Evolutionary conservation across 2,797 vertebrate species (phyloP).

Genomic region (Chiloscyllium punctatum): DNA sequence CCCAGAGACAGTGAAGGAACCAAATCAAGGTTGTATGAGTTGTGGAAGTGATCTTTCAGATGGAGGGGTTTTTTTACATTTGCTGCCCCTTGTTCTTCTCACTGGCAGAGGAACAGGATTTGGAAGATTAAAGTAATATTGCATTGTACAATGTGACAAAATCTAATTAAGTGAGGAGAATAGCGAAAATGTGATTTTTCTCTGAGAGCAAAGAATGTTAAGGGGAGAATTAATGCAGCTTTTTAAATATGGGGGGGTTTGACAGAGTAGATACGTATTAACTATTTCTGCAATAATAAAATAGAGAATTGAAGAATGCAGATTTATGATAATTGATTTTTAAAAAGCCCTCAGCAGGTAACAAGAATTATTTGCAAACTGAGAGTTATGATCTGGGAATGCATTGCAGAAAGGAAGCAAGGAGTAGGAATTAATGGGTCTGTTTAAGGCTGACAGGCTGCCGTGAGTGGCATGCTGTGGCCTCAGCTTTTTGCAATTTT

Average conservation of each 20-base stretch:
- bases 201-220: background rate
- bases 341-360: background rate
- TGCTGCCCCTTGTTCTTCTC: no score
- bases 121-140: background rate
- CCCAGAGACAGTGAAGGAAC: no score
- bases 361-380: background rate
- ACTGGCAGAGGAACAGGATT: no score
- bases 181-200: background rate
- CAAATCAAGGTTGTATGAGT: no score
- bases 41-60: no score
- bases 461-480: no score
- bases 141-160: background rate
- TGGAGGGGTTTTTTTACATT: no score
- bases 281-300: background rate
- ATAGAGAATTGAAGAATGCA: background rate
- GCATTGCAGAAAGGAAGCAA: background rate
- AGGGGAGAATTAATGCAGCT: background rate
- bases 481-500: no score
- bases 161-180: background rate
- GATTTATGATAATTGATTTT: background rate
- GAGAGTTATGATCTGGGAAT: background rate
- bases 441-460: no score
- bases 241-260: background rate
- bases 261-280: background rate
- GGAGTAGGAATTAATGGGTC: no score